These are phyloP conservation scores for Elgonia sp. DNA, from an alignment of 2,888 invertebrate genomes.

Conservation along the genomic window DNA sequence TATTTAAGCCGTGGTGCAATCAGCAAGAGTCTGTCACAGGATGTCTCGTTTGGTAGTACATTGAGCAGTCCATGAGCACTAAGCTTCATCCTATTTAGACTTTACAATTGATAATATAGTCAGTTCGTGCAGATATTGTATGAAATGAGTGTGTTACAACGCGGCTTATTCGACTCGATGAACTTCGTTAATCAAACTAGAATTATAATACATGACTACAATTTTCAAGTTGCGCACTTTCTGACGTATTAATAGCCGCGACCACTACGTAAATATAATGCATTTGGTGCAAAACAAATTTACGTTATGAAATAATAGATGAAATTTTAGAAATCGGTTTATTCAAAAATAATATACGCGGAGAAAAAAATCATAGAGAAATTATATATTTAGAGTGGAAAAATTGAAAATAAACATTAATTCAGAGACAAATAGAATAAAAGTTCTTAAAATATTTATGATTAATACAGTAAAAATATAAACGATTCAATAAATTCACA, in stretches of 20 bases:
- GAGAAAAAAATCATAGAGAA: too few relatives aligned
- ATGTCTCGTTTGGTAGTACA: constrained; percentile 19
- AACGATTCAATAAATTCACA: too few relatives aligned
- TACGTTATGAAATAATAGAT: background rate
- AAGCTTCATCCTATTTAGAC: constrained; percentile 54
- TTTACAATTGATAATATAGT: constrained; percentile 62
- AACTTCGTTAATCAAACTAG: constrained; percentile 62
- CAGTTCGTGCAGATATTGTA: constrained; percentile 37
- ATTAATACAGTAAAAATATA: too few relatives aligned
- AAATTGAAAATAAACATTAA: too few relatives aligned
- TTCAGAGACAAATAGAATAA: too few relatives aligned
- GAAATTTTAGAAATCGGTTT: background rate
- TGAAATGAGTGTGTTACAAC: constrained; percentile 42
- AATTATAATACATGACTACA: constrained; percentile 57
- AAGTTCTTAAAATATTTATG: too few relatives aligned
- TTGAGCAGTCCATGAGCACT: constrained; percentile 13
- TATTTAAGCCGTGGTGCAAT: constrained; percentile 61
- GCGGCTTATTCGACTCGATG: constrained; percentile 34
- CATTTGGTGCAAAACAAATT: constrained; percentile 1
- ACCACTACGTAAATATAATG: constrained; percentile 20
- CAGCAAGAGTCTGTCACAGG: constrained; percentile 48
- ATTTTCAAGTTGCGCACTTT: constrained; percentile 46
- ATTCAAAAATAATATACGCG: background rate
- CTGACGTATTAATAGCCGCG: constrained; percentile 43
- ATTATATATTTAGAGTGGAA: too few relatives aligned